Evolutionary conservation across 2,797 vertebrate species (phyloP), one percentile per base, ranked within the genome.

Genomic region (Acrossocheilus fasciatus): DNA sequence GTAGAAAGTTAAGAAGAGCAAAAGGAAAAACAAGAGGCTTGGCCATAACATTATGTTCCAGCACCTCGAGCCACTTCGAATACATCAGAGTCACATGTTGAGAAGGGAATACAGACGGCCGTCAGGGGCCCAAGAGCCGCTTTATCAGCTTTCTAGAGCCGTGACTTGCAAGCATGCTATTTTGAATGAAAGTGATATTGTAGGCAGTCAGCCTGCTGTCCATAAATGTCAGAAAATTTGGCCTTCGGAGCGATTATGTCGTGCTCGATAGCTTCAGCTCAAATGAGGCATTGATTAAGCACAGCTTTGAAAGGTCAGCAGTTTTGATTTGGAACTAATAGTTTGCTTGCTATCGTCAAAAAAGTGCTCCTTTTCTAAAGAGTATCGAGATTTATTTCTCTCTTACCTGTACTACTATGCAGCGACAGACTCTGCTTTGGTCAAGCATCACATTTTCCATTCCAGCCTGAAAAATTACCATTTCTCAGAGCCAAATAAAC

Each of bases 31-130:
- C 89, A 88, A 89, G 54, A 89, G 84, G 77, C 87, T 86, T 74
- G 84, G 84, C 75, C 78, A 83, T 86, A 90, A 91, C 91, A 90
- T 73, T 89, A 88, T 88, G 82, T 86, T 89, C 85, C 82, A 86
- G 87, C 74, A 59, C 64, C 64, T 66, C 30, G 64, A 68, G 64
- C 30, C 30, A 18, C 68, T 89, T 87, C 92, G 87, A 93, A 90
- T 92, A 91, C 85, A 91, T 90, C 91, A 89, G 87, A 91, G 89
- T 89, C 86, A 87, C 73, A 87, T 78, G 87, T 92, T 91, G 36
- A 72, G 75, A 70, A 88, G 75, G 88, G 89, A 73, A 87, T 92
- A 85, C 90, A 87, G 89, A 73, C 78, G n/a, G 39, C 15, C 70
- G 59, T 84, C 57, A 30, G 30, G 68, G 50, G 62, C 83, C 70